These are phyloP conservation scores for Machimus atricapillus DNA, from an alignment of 2,888 invertebrate species.

Conservation along the genomic window DNA sequence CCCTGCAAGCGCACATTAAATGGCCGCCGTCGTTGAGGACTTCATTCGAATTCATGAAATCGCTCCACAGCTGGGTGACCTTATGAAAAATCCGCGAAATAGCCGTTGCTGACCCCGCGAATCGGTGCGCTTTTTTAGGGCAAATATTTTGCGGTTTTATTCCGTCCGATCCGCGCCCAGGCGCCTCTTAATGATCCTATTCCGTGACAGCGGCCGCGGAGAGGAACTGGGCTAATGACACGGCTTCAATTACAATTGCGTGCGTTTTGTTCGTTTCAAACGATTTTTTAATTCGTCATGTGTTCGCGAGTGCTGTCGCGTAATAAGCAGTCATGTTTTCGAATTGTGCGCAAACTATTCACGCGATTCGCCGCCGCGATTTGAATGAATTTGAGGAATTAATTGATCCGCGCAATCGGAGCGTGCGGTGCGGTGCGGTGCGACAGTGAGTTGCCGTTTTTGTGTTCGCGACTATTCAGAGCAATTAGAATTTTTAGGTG, in stretches of 20 bases:
- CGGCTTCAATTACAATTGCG: background rate
- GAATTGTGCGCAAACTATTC: background rate
- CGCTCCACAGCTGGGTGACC: background rate
- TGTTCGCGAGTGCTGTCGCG: background rate
- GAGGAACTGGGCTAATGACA: background rate
- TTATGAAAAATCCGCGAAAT: background rate
- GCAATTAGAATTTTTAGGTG: background rate
- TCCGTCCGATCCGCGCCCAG: background rate
- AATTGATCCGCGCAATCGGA: background rate
- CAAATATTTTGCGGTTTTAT: background rate
- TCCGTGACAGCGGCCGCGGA: background rate
- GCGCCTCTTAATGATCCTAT: background rate
- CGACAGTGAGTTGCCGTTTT: background rate
- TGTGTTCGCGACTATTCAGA: background rate
- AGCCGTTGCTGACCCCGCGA: background rate
- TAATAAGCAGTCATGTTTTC: background rate
- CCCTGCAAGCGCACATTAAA: background rate
- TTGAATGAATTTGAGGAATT: background rate
- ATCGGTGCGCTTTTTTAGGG: background rate
- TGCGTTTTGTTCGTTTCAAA: background rate
- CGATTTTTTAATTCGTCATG: background rate
- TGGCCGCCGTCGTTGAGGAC: background rate
- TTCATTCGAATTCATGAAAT: background rate
- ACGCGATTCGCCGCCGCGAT: background rate
- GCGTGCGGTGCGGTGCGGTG: background rate